These are phyloP conservation scores for Varanus komodoensis DNA, from an alignment of 2,113 vertebrate genomes.

Conservation along the genomic window DNA sequence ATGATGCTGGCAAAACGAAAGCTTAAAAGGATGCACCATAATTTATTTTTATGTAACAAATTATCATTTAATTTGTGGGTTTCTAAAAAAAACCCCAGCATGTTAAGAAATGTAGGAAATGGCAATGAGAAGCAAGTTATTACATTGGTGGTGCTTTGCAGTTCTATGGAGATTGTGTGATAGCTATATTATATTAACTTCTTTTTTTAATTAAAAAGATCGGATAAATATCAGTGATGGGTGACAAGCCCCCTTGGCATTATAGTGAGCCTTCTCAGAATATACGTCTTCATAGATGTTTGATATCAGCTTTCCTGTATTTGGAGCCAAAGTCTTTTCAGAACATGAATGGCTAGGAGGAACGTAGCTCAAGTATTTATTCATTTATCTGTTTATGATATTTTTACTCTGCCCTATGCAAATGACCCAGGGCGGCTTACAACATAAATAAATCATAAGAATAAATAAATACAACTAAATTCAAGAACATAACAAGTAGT, in stretches of 20 bases:
- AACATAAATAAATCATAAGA: too few species aligned
- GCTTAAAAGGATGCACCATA: neutral
- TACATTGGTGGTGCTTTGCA: neutral
- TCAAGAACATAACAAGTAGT: too few species aligned
- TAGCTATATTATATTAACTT: neutral
- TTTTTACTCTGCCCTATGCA: too few species aligned
- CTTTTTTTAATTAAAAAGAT: neutral
- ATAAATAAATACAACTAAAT: too few species aligned
- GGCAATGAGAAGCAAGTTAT: neutral
- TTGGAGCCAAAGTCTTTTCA: neutral
- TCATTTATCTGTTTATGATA: too few species aligned
- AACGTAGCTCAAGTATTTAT: neutral
- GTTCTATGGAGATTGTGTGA: neutral
- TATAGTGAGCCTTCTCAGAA: neutral
- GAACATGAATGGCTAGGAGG: neutral
- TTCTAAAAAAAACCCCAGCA: slow-evolving; percentile 16
- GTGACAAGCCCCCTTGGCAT: neutral
- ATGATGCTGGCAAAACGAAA: neutral
- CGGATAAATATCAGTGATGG: neutral
- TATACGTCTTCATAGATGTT: neutral
- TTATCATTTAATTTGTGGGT: slow-evolving; percentile 19
- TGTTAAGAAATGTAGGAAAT: neutral
- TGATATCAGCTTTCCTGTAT: neutral
- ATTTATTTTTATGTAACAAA: slow-evolving; percentile 23
- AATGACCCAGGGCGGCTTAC: too few species aligned